Conservation (phyloP, 1,140 invertebrate species). For the Stegodyphus dumicola region DNA sequence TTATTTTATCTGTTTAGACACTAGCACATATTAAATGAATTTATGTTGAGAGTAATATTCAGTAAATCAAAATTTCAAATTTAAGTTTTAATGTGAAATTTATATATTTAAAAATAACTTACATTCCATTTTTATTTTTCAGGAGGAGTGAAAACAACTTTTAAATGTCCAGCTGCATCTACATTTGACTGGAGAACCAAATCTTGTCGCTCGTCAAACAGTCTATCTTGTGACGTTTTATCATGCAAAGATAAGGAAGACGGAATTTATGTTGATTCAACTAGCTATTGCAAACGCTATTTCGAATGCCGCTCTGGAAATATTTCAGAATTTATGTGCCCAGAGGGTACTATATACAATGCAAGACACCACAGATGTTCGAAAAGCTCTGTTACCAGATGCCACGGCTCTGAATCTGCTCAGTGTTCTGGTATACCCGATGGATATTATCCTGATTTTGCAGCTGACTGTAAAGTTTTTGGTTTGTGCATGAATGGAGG, state of each 20-base stretch:
- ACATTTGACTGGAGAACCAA: conserved; percentile 52
- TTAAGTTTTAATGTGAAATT: too few species aligned
- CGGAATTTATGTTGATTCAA: conserved; percentile 41
- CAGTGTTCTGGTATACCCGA: conserved; percentile 70
- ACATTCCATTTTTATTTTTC: conserved; percentile 20
- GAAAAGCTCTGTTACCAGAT: neutral
- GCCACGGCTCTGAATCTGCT: conserved; percentile 2
- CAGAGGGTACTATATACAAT: conserved; percentile 63
- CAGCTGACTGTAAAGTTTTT: conserved; percentile 44
- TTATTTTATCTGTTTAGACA: too few species aligned
- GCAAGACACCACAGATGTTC: conserved; percentile 38
- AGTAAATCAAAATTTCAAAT: too few species aligned
- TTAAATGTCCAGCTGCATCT: conserved; percentile 31
- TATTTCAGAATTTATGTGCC: conserved; percentile 72
- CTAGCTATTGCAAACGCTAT: conserved; percentile 28
- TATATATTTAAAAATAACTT: neutral
- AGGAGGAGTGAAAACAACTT: conserved; percentile 25
- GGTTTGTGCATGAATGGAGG: conserved; percentile 49
- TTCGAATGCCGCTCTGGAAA: conserved; percentile 67
- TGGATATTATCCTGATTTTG: conserved; percentile 68
- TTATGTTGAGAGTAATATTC: too few species aligned
- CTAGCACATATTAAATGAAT: too few species aligned
- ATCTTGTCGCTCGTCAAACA: neutral
- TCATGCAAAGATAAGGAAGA: conserved; percentile 41
- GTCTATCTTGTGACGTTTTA: neutral